Evolutionary conservation across 2,888 invertebrate genomes (phyloP).

Genomic region (Magallana nippona): DNA sequence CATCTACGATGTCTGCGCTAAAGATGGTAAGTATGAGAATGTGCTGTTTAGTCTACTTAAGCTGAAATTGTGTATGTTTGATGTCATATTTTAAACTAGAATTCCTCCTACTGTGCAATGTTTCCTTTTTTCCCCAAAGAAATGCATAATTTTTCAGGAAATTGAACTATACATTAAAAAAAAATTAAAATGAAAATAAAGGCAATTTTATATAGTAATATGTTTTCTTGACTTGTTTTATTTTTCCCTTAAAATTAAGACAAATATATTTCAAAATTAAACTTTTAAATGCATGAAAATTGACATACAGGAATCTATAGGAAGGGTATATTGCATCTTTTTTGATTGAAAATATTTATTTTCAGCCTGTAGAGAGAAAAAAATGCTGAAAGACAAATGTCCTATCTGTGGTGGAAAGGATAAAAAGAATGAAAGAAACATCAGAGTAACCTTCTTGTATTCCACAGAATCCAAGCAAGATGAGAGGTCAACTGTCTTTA

Average conservation of each 20-base stretch:
- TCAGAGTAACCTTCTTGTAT: constrained; percentile 1
- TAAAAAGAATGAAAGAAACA: neutral
- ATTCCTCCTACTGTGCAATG: neutral
- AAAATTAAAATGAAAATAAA: neutral
- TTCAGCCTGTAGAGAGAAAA: constrained; percentile 20
- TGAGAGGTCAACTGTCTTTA: neutral
- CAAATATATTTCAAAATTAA: neutral
- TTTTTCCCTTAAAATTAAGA: neutral
- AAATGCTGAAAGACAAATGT: neutral
- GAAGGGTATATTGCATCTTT: neutral
- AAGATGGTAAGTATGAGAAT: constrained; percentile 8
- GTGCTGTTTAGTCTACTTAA: constrained; percentile 16
- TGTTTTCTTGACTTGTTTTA: neutral
- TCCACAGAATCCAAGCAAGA: neutral
- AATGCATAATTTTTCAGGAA: neutral
- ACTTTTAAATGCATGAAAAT: neutral
- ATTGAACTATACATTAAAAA: constrained; percentile 5
- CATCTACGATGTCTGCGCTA: constrained; percentile 26
- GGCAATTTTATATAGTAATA: neutral
- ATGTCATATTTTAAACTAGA: neutral
- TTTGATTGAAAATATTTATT: neutral
- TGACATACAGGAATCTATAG: neutral
- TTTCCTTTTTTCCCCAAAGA: neutral
- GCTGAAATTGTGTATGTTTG: neutral
- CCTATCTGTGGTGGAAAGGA: neutral